A percentile compares a stretch with the other conserved stretches of the same genome.
These are phyloP conservation scores for Astropecten irregularis DNA, from an alignment of 53 echinoderm and acorn worm genomes.

Conservation along the genomic window DNA sequence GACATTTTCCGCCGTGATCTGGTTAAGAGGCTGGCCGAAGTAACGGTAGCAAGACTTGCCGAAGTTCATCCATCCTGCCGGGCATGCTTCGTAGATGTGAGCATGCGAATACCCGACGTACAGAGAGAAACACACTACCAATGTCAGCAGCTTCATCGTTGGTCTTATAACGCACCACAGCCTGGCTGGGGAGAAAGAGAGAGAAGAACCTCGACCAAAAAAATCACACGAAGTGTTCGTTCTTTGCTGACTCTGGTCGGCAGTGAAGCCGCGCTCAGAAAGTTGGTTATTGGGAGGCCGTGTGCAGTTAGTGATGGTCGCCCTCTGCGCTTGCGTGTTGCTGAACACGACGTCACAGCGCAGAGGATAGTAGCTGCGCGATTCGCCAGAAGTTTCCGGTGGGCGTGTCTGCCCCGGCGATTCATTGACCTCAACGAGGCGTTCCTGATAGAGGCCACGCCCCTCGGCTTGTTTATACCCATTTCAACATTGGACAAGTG, in stretches of 20 bases:
- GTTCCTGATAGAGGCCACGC: background rate
- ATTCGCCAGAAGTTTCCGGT: slow-evolving; percentile 39
- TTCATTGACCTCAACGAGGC: background rate
- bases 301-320: background rate
- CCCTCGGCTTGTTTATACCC: background rate
- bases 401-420: slow-evolving; percentile 13
- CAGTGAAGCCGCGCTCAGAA: background rate
- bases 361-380: no score
- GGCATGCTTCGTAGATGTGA: slow-evolving; percentile 11
- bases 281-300: background rate
- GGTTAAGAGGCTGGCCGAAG: slow-evolving; percentile 6
- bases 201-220: background rate
- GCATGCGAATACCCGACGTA: background rate
- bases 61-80: slow-evolving; percentile 6
- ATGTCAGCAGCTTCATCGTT: slow-evolving; percentile 32
- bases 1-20: slow-evolving; percentile 28
- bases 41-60: slow-evolving; percentile 22
- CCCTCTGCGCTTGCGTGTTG: slow-evolving; percentile 18
- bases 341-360: no score
- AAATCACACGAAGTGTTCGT: slow-evolving; percentile 12
- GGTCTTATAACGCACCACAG: background rate
- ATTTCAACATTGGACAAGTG: no score
- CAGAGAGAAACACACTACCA: slow-evolving; percentile 31
- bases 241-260: slow-evolving; percentile 14
- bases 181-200: background rate